These are phyloP conservation scores for Apis cerana DNA, from an alignment of 1,140 invertebrate species.

Conservation along the genomic window DNA sequence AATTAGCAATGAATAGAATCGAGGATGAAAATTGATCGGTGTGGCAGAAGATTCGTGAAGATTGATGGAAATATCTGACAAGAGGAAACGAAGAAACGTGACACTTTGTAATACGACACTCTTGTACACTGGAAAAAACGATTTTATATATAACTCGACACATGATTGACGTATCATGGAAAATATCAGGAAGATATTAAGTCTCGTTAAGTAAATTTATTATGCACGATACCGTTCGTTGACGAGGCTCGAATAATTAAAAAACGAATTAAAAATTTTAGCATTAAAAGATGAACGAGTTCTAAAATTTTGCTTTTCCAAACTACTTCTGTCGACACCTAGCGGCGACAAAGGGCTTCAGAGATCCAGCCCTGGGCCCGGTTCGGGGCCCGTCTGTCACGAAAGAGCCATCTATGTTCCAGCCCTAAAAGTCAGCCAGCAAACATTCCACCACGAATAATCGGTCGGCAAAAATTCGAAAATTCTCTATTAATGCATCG, in stretches of 20 bases:
- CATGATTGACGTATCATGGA: slow-evolving; percentile 4
- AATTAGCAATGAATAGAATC: background rate
- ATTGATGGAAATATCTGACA: slow-evolving; percentile 48
- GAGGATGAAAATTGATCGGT: no score
- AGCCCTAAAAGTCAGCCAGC: background rate
- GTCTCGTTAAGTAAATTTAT: background rate
- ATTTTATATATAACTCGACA: slow-evolving; percentile 67
- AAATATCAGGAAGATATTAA: background rate
- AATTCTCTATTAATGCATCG: background rate
- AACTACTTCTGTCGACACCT: slow-evolving; percentile 42
- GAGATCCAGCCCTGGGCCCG: background rate
- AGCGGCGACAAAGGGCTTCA: background rate
- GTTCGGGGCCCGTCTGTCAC: background rate
- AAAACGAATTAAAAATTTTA: background rate
- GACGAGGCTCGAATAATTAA: background rate
- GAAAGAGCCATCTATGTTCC: slow-evolving; percentile 35
- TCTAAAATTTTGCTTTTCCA: background rate
- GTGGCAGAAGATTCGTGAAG: slow-evolving; percentile 19
- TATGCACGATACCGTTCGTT: no score
- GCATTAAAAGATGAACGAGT: background rate
- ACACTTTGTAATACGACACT: slow-evolving; percentile 58
- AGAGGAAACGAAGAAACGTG: slow-evolving; percentile 54
- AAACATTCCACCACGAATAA: background rate
- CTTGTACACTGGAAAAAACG: slow-evolving; percentile 34
- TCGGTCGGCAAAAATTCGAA: no score